Evolutionary conservation across 2,888 invertebrate species (phyloP).

Genomic region (Drosophila kambysellisi): DNA sequence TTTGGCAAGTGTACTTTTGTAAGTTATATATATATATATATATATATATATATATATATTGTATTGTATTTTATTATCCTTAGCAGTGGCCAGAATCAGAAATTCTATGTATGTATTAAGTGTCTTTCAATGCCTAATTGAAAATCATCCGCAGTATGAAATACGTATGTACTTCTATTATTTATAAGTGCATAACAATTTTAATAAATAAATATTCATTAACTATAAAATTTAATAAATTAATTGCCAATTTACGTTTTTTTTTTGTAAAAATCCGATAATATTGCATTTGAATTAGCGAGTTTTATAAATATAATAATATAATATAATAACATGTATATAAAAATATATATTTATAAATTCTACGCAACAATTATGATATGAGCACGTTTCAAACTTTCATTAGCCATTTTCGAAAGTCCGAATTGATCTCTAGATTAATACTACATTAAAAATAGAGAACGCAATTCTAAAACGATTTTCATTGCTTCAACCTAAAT

Average conservation of each 20-base stretch:
- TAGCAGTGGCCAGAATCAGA: constrained; percentile 17
- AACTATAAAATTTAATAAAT: constrained; percentile 38
- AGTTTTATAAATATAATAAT: background rate
- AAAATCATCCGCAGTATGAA: constrained; percentile 44
- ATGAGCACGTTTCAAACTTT: background rate
- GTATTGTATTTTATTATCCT: constrained; percentile 26
- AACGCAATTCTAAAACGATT: no score
- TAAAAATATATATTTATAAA: background rate
- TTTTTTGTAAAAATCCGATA: background rate
- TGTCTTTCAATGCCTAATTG: constrained; percentile 51
- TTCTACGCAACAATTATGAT: background rate
- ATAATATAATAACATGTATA: constrained; percentile 45
- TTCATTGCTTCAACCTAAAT: no score
- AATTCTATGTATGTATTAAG: constrained; percentile 43
- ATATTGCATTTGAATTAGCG: background rate
- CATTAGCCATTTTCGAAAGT: background rate
- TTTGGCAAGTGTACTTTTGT: constrained; percentile 58
- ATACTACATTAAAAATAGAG: no score
- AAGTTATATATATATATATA: constrained; percentile 37
- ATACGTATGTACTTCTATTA: constrained; percentile 60
- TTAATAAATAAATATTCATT: constrained; percentile 71
- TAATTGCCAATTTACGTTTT: background rate
- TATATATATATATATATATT: background rate
- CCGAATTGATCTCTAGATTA: no score
- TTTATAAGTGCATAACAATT: constrained; percentile 62